A percentile compares a stretch with the other conserved stretches of the same genome.
Evolutionary conservation across 2,888 invertebrate genomes (phyloP).

Genomic region (Xestia xanthographa): DNA sequence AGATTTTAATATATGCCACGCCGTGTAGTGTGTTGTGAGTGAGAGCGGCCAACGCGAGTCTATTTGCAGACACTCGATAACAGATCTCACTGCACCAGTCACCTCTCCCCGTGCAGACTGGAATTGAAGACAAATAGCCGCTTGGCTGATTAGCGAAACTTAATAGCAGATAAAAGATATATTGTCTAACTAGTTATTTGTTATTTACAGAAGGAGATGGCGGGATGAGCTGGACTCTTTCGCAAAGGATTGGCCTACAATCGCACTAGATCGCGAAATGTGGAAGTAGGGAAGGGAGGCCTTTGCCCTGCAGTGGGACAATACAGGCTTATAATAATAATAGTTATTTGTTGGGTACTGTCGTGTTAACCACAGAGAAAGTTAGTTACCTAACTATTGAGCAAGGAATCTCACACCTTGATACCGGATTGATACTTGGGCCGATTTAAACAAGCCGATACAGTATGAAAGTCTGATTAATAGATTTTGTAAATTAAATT

Average conservation of each 20-base stretch:
- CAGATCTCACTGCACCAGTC: conserved; percentile 15
- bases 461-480: neutral
- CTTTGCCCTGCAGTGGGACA: no score
- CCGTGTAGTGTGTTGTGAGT: neutral
- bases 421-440: neutral
- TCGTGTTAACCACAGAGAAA: neutral
- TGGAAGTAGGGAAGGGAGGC: no score
- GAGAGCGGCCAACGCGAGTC: neutral
- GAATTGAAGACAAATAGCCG: conserved; percentile 1
- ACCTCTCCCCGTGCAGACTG: neutral
- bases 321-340: no score
- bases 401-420: neutral
- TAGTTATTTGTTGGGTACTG: neutral
- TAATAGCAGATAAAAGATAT: neutral
- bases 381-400: neutral
- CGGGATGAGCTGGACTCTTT: no score
- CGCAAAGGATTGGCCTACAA: no score
- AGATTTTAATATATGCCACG: conserved; percentile 7
- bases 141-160: neutral
- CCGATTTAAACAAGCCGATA: neutral
- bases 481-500: neutral
- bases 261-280: no score
- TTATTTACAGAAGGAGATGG: no score
- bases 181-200: neutral
- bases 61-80: conserved; percentile 15